phyloP scores from a whole-genome alignment of 92 coral and sea anemone species.

The Anthopleura xanthogrammica region DNA sequence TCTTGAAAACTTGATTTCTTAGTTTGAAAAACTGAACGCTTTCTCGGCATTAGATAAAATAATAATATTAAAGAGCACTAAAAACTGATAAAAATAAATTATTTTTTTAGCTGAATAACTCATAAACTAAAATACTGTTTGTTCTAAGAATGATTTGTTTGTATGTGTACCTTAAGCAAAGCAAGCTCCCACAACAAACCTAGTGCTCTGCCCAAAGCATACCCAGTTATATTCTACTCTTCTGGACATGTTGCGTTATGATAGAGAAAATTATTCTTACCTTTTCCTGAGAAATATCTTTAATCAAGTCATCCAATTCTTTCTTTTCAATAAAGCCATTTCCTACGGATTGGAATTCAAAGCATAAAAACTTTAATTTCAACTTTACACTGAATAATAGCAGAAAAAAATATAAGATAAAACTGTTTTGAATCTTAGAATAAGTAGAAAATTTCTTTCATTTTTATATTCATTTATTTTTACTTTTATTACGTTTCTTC shows the following conservation, averaged over 20 bases:
- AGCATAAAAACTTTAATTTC: background rate
- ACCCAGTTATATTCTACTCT: too few species aligned
- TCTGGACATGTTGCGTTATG: background rate
- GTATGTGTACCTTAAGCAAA: too few species aligned
- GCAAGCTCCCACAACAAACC: too few species aligned
- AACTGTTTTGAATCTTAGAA: background rate
- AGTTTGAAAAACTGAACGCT: too few species aligned
- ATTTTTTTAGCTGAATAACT: too few species aligned
- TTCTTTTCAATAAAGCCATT: slow-evolving; percentile 73
- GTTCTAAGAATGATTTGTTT: too few species aligned
- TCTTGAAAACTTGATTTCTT: too few species aligned
- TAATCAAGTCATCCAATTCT: slow-evolving; percentile 62
- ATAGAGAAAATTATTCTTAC: background rate
- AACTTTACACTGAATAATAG: background rate
- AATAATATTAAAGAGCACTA: too few species aligned
- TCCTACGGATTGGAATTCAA: slow-evolving; percentile 30
- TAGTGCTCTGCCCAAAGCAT: too few species aligned
- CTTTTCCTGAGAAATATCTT: slow-evolving; percentile 8
- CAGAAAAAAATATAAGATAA: background rate
- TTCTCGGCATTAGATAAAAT: too few species aligned
- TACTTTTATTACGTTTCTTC: background rate
- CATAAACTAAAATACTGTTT: too few species aligned
- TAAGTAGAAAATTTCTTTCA: background rate
- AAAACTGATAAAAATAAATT: too few species aligned
- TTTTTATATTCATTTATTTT: background rate